Conservation (phyloP, 2,888 invertebrate species). For the Campoletis raptor region DNA sequence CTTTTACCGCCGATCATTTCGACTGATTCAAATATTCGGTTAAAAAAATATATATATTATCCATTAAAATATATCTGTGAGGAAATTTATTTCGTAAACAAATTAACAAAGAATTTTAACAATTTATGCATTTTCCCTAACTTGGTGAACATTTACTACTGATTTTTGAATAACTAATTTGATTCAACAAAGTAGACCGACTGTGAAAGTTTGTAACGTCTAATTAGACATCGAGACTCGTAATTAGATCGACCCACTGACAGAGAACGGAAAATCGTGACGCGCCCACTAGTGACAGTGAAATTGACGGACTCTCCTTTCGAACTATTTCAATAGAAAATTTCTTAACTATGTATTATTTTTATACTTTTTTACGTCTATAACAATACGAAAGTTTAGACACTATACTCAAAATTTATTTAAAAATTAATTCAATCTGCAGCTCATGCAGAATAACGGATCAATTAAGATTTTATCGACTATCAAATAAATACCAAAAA, state of each 20-base stretch:
- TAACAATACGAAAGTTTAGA: not conserved
- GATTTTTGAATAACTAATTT: not conserved
- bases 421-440: not conserved
- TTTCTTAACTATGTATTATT: not conserved
- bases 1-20: too few species aligned
- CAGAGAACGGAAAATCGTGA: slow-evolving; percentile 13
- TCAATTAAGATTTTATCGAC: not conserved
- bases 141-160: not conserved
- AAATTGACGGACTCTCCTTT: slow-evolving; percentile 35
- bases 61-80: too few species aligned
- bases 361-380: not conserved
- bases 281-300: slow-evolving; percentile 8
- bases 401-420: not conserved
- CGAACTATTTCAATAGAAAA: slow-evolving; percentile 23
- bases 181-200: slow-evolving; percentile 3
- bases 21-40: too few species aligned
- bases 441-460: not conserved
- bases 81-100: too few species aligned
- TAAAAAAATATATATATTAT: too few species aligned
- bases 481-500: too few species aligned
- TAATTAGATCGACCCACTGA: slow-evolving; percentile 40
- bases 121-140: not conserved
- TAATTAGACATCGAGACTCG: slow-evolving; percentile 55
- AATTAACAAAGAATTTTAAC: too few species aligned
- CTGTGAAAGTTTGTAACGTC: slow-evolving; percentile 50